Evolutionary conservation across 2,888 invertebrate genomes (phyloP).

Genomic region (Tigriopus californicus): DNA sequence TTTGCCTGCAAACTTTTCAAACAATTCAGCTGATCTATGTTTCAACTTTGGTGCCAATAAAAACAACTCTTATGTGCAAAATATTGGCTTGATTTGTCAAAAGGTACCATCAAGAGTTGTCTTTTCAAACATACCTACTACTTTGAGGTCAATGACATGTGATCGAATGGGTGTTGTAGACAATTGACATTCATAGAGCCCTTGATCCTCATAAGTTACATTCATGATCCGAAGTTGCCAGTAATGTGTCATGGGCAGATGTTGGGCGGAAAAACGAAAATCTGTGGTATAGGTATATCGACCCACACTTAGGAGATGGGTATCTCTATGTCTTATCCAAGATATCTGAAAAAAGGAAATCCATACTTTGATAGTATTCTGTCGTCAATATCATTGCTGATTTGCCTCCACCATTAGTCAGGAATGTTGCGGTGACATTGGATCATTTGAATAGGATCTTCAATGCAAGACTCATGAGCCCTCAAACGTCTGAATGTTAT

Average conservation of each 20-base stretch:
- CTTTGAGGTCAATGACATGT: slow-evolving; percentile 19
- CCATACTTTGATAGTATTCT: background rate
- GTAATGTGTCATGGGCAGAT: slow-evolving; percentile 4
- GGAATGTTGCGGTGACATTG: too few relatives aligned
- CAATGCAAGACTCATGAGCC: too few relatives aligned
- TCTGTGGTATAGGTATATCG: slow-evolving; percentile 17
- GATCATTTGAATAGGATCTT: too few relatives aligned
- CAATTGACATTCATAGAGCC: slow-evolving; percentile 19
- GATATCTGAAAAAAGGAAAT: slow-evolving; percentile 16
- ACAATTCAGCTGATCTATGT: too few relatives aligned
- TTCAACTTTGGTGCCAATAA: too few relatives aligned
- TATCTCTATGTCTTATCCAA: slow-evolving; percentile 18
- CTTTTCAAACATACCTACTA: slow-evolving; percentile 18
- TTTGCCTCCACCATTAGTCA: background rate
- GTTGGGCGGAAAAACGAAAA: slow-evolving; percentile 14
- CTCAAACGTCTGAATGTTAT: too few relatives aligned
- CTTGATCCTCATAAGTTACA: slow-evolving; percentile 17
- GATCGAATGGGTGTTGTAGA: slow-evolving; percentile 19
- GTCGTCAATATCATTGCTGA: background rate
- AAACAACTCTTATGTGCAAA: too few relatives aligned
- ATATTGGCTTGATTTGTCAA: too few relatives aligned
- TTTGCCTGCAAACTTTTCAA: too few relatives aligned
- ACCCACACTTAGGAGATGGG: slow-evolving; percentile 17
- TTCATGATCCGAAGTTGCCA: slow-evolving; percentile 19
- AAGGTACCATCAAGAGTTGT: too few relatives aligned